Base-by-base conservation (phyloP, 2,888 invertebrate species). In the Rapana venosa region DNA sequence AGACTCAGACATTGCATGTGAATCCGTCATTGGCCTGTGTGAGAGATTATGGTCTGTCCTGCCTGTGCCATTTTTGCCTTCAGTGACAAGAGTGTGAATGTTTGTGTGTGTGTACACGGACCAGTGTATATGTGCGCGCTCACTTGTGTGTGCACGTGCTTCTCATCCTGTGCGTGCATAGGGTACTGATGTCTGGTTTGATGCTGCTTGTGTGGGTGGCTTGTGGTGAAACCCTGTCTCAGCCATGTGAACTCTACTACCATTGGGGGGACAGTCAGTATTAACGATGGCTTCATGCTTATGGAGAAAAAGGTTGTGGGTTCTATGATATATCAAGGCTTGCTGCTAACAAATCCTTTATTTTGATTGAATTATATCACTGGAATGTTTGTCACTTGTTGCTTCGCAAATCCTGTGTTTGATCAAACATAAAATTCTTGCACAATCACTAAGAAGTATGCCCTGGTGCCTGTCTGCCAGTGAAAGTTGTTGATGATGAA, bases 11-110 rank as follows among this genome's bases (percentile, higher is more conserved):
- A 35, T 79, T 22, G n/a, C n/a, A 4, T 74, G 26, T 74, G 74
- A n/a, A 13, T 74, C 26, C 11, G n/a, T 22, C 74, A n/a, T 22
- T n/a, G 6, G 74, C n/a, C 74, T 74, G 26, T n/a, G 26, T 74
- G 74, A 22, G n/a, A n/a, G 74, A 74, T 17, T 66, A 13, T 66
- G 66, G 61, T 22, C 74, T 83, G 56, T 47, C 58, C 36, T 58
- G 58, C 58, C n/a, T 56, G 84, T 85, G 84, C 84, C 84, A 85
- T 85, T 58, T 30, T 58, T 85, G 84, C 84, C 87, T 87, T 86
- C n/a, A n/a, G 32, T 30, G 47, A 47, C 26, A n/a, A 20, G 47
- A 47, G 47, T 83, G 5, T 83, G 83, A 26, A 26, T 83, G 83
- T 83, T 47, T 83, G 83, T 83, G 58, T 58, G 58, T 86, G 85